These are phyloP conservation scores for Tapirus indicus DNA, from an alignment of 2,797 vertebrate species.

Conservation along the genomic window DNA sequence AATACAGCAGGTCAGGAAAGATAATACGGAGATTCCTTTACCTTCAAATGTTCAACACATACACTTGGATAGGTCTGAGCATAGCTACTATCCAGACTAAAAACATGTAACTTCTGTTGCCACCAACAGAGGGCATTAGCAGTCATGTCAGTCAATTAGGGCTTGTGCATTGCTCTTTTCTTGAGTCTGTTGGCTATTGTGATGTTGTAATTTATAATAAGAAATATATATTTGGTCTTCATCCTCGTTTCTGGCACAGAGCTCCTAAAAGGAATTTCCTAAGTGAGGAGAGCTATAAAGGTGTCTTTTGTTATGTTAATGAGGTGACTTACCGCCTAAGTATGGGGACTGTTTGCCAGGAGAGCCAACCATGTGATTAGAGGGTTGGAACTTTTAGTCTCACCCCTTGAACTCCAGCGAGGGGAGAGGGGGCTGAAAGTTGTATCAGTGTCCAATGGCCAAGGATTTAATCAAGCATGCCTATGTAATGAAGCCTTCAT, in stretches of 20 bases:
- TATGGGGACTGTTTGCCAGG: neutral
- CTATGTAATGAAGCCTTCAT: neutral
- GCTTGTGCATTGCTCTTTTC: neutral
- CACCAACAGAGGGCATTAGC: constrained; percentile 58
- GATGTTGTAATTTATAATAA: neutral
- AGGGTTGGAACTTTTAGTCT: neutral
- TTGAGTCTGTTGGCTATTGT: neutral
- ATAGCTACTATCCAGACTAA: neutral
- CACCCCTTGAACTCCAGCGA: accelerated
- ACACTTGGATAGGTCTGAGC: neutral
- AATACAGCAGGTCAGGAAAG: neutral
- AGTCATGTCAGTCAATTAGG: neutral
- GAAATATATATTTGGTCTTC: neutral
- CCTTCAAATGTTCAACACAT: neutral
- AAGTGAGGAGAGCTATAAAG: neutral
- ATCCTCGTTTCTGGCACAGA: neutral
- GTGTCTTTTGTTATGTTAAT: neutral
- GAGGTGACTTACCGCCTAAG: neutral
- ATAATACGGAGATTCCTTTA: neutral
- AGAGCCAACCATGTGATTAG: too few species aligned
- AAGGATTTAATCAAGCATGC: neutral
- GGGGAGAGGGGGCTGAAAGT: neutral
- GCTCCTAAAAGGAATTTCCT: neutral
- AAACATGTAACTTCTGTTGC: constrained; percentile 13
- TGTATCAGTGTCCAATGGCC: neutral